A percentile compares a stretch with the other conserved stretches of the same genome.
These are phyloP conservation scores for Crocidura indochinensis DNA, from an alignment of 2,797 vertebrate species.

Conservation along the genomic window DNA sequence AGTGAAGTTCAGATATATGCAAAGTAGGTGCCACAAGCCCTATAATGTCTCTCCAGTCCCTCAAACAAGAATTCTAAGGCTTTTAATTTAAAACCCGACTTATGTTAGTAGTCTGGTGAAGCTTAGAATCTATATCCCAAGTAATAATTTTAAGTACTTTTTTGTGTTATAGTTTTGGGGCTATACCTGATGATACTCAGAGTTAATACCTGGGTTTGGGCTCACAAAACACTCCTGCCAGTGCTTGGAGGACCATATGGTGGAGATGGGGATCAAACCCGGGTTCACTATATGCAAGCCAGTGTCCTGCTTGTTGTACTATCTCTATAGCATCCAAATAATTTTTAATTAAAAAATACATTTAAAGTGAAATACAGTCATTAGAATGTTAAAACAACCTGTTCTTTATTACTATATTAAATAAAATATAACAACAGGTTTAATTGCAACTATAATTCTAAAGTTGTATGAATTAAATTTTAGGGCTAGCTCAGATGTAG, in stretches of 20 bases:
- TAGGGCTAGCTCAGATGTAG: constrained; percentile 3
- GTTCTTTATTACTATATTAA: constrained; percentile 30
- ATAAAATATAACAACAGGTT: constrained; percentile 44
- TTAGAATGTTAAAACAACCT: constrained; percentile 34
- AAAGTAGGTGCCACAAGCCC: too few relatives aligned
- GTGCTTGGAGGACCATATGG: too few relatives aligned
- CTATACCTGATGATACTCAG: too few relatives aligned
- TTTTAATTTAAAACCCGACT: not conserved
- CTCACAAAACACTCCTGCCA: too few relatives aligned
- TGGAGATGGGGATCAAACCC: too few relatives aligned
- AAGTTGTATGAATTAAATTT: constrained; percentile 57
- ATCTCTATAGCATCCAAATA: too few relatives aligned
- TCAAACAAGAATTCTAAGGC: constrained; percentile 40
- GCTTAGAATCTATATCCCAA: not conserved
- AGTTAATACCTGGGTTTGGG: too few relatives aligned
- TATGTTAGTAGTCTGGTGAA: not conserved
- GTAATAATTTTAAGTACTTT: constrained; percentile 36
- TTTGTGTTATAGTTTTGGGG: too few relatives aligned
- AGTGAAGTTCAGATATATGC: too few relatives aligned
- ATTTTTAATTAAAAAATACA: not conserved
- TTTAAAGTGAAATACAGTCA: not conserved
- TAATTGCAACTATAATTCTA: constrained; percentile 46
- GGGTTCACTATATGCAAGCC: too few relatives aligned
- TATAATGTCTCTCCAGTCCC: too few relatives aligned
- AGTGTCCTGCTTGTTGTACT: too few relatives aligned